These are phyloP conservation scores for Charaxes varanes DNA, from an alignment of 1,140 invertebrate species.

Conservation along the genomic window DNA sequence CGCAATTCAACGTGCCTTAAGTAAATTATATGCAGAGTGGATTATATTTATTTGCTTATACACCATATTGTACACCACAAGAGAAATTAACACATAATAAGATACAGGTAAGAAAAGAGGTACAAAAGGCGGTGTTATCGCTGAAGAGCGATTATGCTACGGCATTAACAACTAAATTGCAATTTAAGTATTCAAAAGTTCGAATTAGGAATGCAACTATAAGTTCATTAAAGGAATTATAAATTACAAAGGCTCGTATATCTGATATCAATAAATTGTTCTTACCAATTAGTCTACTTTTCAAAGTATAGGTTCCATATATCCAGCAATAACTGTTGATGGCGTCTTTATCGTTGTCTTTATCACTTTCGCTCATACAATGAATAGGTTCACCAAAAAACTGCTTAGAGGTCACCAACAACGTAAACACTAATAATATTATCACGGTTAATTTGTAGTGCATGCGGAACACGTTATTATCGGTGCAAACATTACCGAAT, in stretches of 20 bases:
- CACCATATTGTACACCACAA: no score
- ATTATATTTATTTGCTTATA: no score
- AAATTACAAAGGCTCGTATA: background rate
- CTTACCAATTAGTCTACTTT: constrained; percentile 64
- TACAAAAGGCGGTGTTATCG: no score
- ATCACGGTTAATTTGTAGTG: constrained; percentile 81
- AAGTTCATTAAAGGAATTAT: no score
- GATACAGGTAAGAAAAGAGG: no score
- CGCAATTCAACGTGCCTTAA: no score
- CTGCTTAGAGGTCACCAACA: constrained; percentile 81
- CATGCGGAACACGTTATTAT: constrained; percentile 79
- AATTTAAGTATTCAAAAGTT: no score
- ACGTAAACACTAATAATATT: constrained; percentile 78
- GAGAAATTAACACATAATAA: no score
- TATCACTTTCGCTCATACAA: constrained; percentile 73
- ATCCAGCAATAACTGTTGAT: constrained; percentile 87
- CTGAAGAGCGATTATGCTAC: no score
- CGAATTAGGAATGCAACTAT: no score
- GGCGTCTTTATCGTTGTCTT: constrained; percentile 69
- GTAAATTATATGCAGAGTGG: no score
- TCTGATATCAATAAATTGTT: background rate
- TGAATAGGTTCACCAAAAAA: constrained; percentile 83
- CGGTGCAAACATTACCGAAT: constrained; percentile 77
- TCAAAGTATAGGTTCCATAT: constrained; percentile 82
- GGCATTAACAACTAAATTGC: no score